Evolutionary conservation across 2,113 vertebrate genomes (phyloP).

Genomic region (Coryphaenoides rupestris): DNA sequence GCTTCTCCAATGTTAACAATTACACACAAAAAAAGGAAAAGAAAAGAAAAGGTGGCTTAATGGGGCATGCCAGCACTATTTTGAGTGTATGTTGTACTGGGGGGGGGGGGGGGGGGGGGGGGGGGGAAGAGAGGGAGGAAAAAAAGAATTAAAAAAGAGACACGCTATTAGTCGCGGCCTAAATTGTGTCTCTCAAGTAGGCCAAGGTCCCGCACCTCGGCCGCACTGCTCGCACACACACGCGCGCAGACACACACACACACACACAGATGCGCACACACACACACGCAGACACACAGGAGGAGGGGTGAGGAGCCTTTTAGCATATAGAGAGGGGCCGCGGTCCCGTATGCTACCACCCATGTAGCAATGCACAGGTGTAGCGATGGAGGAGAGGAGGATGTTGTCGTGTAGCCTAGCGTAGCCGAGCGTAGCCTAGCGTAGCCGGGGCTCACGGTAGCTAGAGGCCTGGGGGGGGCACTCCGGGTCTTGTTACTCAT

Average conservation of each 20-base stretch:
- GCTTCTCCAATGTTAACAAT: conserved; percentile 63
- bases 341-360: conserved; percentile 38
- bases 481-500: conserved; percentile 32
- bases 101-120: too few relatives aligned
- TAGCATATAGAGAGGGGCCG: conserved; percentile 48
- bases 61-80: conserved; percentile 71
- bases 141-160: neutral
- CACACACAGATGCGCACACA: too few relatives aligned
- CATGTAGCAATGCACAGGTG: conserved; percentile 44
- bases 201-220: conserved; percentile 66
- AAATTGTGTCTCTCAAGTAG: conserved; percentile 59
- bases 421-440: conserved; percentile 15
- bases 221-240: too few relatives aligned
- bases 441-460: conserved; percentile 21
- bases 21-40: conserved; percentile 46
- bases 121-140: too few relatives aligned
- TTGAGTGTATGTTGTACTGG: conserved; percentile 59
- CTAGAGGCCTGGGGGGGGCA: conserved; percentile 34
- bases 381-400: conserved; percentile 22
- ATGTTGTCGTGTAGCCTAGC: too few relatives aligned
- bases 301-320: conserved; percentile 61
- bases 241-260: too few relatives aligned
- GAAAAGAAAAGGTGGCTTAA: conserved; percentile 53
- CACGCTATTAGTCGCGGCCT: conserved; percentile 63
- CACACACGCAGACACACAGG: too few relatives aligned